Base-by-base conservation (phyloP, 2,113 vertebrate genomes). In the Menura novaehollandiae region DNA sequence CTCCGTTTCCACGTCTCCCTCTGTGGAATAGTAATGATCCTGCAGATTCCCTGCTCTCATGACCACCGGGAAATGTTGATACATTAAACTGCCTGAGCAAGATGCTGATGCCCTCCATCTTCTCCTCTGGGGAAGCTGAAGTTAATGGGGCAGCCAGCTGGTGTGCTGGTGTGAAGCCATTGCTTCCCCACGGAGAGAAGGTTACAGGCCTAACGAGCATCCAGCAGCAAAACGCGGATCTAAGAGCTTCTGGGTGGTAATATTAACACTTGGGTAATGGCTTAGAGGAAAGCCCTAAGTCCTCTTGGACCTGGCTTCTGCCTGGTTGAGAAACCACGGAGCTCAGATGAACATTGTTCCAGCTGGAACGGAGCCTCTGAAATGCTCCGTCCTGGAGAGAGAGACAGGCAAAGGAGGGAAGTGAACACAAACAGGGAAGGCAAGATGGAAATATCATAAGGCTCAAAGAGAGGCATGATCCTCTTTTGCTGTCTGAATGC, bases 241-340 rank as follows among this genome's bases (percentile, higher is more conserved):
- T 93, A 21, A 91, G 83, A 92, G 83, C 71, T 97, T 96, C 95
- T 96, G 93, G 96, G 96, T 97, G 96, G 96, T 87, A 96, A 94
- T 95, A 96, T 95, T 96, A 93, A 89, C 91, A 69, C 96, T 89
- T 92, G 72, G 43, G 69, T 94, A 96, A 96, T 82, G 91, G 84
- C 91, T 96, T 66, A 96, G 83, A 91, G 95, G 91, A 96, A 96
- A 96, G 80, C 92, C 77, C 66, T 85, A 58, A 93, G 86, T 93
- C 91, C 73, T 94, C 37, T 82, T 94, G 93, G 96, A 87, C 91
- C 73, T 87, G 73, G 37, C 58, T 97, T 93, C 66, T 96, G 88
- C 92, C 91, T 85, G 91, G 58, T 95, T 0, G 53, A 73, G 92
- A 96, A 96, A 94, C 93, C 41, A 0, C 62, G 10, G 77, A 85